phyloP scores from a whole-genome alignment of 2,113 vertebrate species.

The Ginglymostoma cirratum region DNA sequence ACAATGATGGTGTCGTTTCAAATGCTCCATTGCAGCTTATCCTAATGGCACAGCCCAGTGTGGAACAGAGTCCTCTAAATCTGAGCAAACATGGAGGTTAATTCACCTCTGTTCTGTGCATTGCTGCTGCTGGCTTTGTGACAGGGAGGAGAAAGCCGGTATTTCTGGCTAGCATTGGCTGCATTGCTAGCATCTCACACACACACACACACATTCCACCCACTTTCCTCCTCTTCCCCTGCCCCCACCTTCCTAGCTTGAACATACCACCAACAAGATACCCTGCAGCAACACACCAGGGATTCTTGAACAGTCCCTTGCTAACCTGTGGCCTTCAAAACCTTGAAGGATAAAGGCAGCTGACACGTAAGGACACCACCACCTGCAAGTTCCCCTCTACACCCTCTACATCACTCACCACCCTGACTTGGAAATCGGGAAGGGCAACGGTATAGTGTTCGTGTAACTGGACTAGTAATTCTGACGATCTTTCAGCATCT shows the following conservation, averaged over 20 bases:
- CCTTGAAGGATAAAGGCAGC: neutral
- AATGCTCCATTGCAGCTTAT: neutral
- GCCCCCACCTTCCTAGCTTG: neutral
- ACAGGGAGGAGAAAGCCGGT: neutral
- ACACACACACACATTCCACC: too few species aligned
- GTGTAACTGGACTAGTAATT: too few species aligned
- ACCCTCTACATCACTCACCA: neutral
- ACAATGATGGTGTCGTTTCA: neutral
- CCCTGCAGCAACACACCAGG: neutral
- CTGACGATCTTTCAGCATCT: neutral
- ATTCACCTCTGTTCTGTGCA: neutral
- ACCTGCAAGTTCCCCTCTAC: neutral
- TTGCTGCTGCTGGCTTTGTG: neutral
- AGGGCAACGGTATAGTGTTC: too few species aligned
- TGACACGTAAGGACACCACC: neutral
- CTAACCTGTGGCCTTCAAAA: neutral
- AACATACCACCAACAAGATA: neutral
- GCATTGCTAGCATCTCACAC: too few species aligned
- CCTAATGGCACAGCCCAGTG: neutral
- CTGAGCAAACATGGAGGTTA: neutral
- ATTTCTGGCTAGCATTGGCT: neutral
- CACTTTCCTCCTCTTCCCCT: neutral
- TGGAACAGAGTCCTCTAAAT: neutral
- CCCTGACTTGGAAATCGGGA: neutral
- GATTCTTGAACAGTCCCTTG: neutral